Evolutionary conservation across 2,888 invertebrate genomes (phyloP).

Genomic region (Petrolisthes cinctipes): DNA sequence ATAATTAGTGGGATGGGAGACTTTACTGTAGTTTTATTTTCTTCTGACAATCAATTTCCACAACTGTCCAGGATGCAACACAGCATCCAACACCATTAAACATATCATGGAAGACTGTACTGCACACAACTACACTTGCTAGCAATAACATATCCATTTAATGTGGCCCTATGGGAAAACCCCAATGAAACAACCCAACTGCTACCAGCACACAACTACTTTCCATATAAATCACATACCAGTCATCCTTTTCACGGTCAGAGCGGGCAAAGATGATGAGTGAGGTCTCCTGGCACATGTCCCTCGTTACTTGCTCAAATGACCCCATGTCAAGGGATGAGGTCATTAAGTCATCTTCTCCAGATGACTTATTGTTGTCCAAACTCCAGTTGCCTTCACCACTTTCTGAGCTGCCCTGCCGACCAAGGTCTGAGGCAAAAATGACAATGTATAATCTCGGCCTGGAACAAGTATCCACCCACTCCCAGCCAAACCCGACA

Average conservation of each 20-base stretch:
- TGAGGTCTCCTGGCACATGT: conserved; percentile 66
- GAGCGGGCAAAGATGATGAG: conserved; percentile 82
- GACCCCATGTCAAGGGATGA: conserved; percentile 59
- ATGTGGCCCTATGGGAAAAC: no score
- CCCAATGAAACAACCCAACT: no score
- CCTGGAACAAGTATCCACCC: no score
- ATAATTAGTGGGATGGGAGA: no score
- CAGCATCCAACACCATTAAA: no score
- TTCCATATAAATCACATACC: conserved; percentile 74
- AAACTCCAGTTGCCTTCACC: conserved; percentile 56
- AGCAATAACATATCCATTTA: no score
- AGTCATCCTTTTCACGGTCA: conserved; percentile 91
- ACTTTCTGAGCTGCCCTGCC: conserved; percentile 54
- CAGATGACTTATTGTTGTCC: conserved; percentile 52
- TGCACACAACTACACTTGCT: neutral
- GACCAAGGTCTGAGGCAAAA: conserved; percentile 22
- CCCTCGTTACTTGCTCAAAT: conserved; percentile 55
- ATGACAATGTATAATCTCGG: no score
- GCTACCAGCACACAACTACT: neutral
- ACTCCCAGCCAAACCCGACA: no score
- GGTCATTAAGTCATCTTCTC: conserved; percentile 49
- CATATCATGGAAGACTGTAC: no score
- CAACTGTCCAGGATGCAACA: neutral
- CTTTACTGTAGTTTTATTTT: neutral
- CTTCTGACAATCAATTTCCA: neutral